Conservation (phyloP, 2,888 invertebrate genomes). For the Heliconius ethilla region DNA sequence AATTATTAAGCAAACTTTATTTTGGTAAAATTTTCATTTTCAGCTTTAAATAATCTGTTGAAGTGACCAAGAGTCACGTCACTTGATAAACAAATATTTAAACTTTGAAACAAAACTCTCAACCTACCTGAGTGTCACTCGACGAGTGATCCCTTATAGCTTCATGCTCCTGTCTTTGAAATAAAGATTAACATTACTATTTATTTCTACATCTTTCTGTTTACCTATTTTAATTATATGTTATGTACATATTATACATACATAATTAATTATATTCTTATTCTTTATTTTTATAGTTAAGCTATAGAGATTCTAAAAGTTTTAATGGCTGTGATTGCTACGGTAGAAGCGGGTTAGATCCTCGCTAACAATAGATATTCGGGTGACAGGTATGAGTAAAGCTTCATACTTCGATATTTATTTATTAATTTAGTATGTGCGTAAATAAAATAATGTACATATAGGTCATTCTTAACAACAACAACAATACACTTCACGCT, state of each 20-base stretch:
- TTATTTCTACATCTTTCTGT: not conserved
- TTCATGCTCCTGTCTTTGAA: not conserved
- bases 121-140: not conserved
- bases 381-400: not conserved
- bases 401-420: not conserved
- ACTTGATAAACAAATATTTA: not conserved
- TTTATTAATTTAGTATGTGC: not conserved
- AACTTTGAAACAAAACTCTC: not conserved
- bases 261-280: not conserved
- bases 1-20: conserved; percentile 7
- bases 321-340: not conserved
- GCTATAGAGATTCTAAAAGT: not conserved
- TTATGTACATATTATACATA: not conserved
- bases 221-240: too few species aligned
- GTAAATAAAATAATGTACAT: not conserved
- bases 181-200: not conserved
- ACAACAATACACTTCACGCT: too few species aligned
- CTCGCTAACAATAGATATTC: not conserved
- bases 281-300: not conserved
- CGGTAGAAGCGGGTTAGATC: not conserved
- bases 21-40: not conserved
- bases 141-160: not conserved
- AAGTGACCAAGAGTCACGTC: conserved; percentile 4
- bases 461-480: too few species aligned
- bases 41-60: conserved; percentile 4